phyloP scores from a whole-genome alignment of 30 jellyfish, hydroid and myxozoan species.

The Turritopsis dohrnii region DNA sequence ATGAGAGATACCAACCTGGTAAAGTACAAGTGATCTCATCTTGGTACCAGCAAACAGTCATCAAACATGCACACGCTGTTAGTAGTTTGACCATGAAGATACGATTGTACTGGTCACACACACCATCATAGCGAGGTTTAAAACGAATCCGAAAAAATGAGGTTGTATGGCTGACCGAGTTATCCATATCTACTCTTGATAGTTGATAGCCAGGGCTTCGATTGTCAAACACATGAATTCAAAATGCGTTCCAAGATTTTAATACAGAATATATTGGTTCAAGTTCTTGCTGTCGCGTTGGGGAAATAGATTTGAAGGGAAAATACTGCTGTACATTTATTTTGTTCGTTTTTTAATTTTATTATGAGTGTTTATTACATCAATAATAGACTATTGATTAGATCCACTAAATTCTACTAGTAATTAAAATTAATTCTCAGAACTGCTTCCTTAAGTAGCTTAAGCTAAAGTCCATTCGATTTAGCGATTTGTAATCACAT shows the following conservation, averaged over 20 bases:
- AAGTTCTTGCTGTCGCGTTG: background rate
- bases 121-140: constrained; percentile 30
- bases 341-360: too few species aligned
- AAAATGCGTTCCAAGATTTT: background rate
- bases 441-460: too few species aligned
- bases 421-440: too few species aligned
- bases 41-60: constrained; percentile 28
- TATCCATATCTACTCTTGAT: background rate
- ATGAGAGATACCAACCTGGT: constrained; percentile 1
- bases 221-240: too few species aligned
- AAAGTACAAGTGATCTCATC: constrained; percentile 24
- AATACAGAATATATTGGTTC: too few species aligned
- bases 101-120: constrained; percentile 33
- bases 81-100: constrained; percentile 39
- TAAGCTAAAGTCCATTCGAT: too few species aligned
- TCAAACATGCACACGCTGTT: constrained; percentile 15
- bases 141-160: constrained; percentile 3
- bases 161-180: background rate
- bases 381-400: too few species aligned
- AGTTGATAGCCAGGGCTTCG: too few species aligned
- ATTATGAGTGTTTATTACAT: too few species aligned
- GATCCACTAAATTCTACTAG: too few species aligned
- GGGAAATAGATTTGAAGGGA: background rate
- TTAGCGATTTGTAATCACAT: too few species aligned
- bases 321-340: too few species aligned